Conservation (phyloP, 1,140 invertebrate genomes). For the Megalopta genalis region DNA sequence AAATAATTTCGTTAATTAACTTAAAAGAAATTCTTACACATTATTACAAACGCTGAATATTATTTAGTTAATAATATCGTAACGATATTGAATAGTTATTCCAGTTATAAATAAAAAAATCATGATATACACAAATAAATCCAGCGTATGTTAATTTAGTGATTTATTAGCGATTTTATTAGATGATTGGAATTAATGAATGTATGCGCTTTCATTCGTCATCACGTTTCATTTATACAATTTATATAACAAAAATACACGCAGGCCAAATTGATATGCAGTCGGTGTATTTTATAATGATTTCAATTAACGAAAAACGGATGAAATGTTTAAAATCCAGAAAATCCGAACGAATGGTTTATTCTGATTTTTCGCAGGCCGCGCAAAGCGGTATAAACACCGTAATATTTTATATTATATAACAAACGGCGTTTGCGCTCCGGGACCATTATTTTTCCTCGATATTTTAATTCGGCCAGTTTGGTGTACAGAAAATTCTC, state of each 20-base stretch:
- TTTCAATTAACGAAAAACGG: neutral
- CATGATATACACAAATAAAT: no score
- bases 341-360: neutral
- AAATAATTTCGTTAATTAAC: no score
- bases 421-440: neutral
- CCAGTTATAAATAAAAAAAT: no score
- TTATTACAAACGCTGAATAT: no score
- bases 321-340: neutral
- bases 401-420: neutral
- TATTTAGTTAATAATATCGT: no score
- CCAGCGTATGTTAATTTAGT: no score
- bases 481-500: no score
- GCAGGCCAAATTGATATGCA: neutral
- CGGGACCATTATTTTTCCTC: neutral
- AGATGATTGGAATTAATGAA: neutral
- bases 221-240: neutral
- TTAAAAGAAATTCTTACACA: no score
- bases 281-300: neutral
- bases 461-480: conserved; percentile 25
- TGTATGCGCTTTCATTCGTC: neutral
- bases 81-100: no score
- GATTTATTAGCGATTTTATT: neutral
- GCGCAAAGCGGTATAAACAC: neutral
- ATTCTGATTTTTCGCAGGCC: neutral
- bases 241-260: neutral